Conservation (phyloP, 2,888 invertebrate species). For the Amphipoea oculea region DNA sequence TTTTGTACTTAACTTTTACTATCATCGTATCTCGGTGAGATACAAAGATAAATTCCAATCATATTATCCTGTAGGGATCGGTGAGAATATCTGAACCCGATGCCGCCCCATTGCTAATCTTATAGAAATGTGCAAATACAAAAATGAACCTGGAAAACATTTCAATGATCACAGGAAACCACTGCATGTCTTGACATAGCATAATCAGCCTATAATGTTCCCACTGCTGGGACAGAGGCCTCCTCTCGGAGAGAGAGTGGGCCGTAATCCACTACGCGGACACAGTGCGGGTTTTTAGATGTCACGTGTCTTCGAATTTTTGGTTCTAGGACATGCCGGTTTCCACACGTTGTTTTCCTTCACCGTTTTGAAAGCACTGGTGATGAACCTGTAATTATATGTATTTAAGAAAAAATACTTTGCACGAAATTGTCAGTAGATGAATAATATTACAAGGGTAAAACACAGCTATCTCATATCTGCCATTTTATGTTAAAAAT, state of each 20-base stretch:
- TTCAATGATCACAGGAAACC: neutral
- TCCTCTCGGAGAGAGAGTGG: neutral
- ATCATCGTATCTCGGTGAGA: neutral
- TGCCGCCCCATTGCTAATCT: neutral
- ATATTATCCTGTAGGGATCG: neutral
- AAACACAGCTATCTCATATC: neutral
- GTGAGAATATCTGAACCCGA: neutral
- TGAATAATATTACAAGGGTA: neutral
- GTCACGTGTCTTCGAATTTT: neutral
- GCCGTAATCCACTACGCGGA: neutral
- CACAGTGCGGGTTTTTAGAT: neutral
- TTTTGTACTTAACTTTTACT: conserved; percentile 8
- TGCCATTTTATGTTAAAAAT: neutral
- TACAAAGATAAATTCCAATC: neutral
- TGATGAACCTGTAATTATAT: neutral
- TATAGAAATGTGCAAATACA: neutral
- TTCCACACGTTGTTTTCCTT: neutral
- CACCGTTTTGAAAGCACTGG: neutral
- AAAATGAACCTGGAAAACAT: neutral
- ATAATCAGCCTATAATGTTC: too few relatives aligned
- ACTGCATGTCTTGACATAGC: neutral
- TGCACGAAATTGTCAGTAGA: neutral
- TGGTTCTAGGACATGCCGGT: neutral
- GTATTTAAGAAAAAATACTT: neutral
- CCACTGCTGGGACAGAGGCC: neutral